phyloP scores from a whole-genome alignment of 1,140 invertebrate genomes.

The Acyrthosiphon pisum region DNA sequence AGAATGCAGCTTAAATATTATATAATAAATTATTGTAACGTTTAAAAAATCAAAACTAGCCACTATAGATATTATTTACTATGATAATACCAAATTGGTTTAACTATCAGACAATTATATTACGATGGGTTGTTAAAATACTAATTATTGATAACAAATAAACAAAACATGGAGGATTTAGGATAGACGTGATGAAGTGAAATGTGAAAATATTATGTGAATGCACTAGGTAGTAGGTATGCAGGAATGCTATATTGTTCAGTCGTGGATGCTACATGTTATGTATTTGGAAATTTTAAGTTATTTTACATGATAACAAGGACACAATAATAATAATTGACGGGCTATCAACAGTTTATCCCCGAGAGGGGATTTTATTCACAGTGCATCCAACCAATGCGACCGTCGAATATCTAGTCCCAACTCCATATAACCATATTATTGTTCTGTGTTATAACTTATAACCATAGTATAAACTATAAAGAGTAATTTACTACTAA shows the following conservation, averaged over 20 bases:
- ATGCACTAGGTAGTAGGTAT: no score
- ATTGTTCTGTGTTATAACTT: no score
- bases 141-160: background rate
- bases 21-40: no score
- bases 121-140: background rate
- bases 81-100: background rate
- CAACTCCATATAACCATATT: no score
- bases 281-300: background rate
- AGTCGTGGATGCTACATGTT: background rate
- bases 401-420: background rate
- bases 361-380: background rate
- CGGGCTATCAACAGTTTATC: background rate
- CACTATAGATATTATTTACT: background rate
- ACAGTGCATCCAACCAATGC: background rate
- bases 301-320: constrained; percentile 4
- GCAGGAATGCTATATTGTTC: no score
- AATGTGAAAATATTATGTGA: background rate
- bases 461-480: no score
- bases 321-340: constrained; percentile 10
- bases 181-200: no score
- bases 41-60: background rate
- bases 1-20: background rate
- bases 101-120: background rate
- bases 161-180: background rate
- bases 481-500: no score